Evolutionary conservation across 2,888 invertebrate species (phyloP).

Genomic region (Dolomedes plantarius): DNA sequence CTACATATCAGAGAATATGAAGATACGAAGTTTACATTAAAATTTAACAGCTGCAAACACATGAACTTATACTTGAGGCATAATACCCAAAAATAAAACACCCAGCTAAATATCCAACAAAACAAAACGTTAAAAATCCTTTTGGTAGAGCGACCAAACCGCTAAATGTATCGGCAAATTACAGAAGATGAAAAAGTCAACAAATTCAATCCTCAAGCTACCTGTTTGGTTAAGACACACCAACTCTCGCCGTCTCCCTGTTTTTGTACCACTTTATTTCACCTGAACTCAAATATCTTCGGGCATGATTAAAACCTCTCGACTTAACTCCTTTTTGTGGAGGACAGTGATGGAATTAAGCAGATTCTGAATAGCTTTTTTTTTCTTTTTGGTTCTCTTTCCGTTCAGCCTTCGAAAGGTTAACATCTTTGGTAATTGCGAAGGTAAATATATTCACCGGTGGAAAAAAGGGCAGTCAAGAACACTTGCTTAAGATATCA

Average conservation of each 20-base stretch:
- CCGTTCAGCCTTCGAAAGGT: not conserved
- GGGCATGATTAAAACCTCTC: slow-evolving; percentile 58
- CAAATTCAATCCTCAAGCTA: not conserved
- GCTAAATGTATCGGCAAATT: not conserved
- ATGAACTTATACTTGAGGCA: too few relatives aligned
- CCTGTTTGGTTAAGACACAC: not conserved
- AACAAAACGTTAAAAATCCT: not conserved
- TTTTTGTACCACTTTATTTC: slow-evolving; percentile 41
- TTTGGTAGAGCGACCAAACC: not conserved
- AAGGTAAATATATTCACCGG: slow-evolving; percentile 6
- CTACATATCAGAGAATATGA: too few relatives aligned
- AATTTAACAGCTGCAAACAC: too few relatives aligned
- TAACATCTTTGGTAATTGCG: not conserved
- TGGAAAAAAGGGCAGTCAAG: not conserved
- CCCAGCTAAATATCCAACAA: not conserved
- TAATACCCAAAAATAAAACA: not conserved
- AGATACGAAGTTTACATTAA: too few relatives aligned
- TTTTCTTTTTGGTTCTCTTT: not conserved
- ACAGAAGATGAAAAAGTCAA: not conserved
- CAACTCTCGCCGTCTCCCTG: not conserved
- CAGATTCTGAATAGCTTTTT: not conserved
- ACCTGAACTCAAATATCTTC: slow-evolving; percentile 48
- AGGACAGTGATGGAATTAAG: not conserved
- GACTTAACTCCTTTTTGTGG: not conserved
- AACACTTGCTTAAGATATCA: slow-evolving; percentile 3